These are phyloP conservation scores for Sorex araneus DNA, from an alignment of 2,113 vertebrate genomes.

Conservation along the genomic window DNA sequence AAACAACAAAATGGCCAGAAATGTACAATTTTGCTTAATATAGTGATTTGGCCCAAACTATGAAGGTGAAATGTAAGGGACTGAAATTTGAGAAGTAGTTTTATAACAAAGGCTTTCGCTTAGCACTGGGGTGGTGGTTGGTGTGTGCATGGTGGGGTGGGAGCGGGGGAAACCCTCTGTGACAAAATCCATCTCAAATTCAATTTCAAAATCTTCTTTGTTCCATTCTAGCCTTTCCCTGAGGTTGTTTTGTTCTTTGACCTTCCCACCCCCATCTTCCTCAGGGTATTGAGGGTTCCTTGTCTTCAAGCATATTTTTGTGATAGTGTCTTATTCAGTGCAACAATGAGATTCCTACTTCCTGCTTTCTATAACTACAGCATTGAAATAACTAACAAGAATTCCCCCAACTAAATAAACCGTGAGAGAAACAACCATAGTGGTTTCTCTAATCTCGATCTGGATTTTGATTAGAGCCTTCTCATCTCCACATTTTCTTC, in stretches of 20 bases:
- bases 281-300: not conserved
- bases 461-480: not conserved
- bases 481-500: not conserved
- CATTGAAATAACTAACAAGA: not conserved
- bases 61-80: rapidly evolving
- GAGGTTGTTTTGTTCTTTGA: not conserved
- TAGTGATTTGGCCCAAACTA: not conserved
- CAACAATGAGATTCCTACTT: not conserved
- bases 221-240: not conserved
- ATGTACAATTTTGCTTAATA: rapidly evolving
- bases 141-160: too few species aligned
- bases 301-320: not conserved
- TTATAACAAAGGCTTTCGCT: not conserved
- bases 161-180: too few species aligned
- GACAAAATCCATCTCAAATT: not conserved
- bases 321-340: not conserved
- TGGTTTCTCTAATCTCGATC: not conserved
- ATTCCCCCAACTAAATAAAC: too few species aligned
- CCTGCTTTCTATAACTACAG: not conserved
- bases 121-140: not conserved
- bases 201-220: not conserved
- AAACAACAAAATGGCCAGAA: not conserved
- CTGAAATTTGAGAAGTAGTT: not conserved
- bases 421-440: too few species aligned
- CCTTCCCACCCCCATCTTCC: not conserved